A percentile compares a stretch with the other conserved stretches of the same genome.
Evolutionary conservation across 64 coral and sea anemone genomes (phyloP).

Genomic region (Orbicella faveolata): DNA sequence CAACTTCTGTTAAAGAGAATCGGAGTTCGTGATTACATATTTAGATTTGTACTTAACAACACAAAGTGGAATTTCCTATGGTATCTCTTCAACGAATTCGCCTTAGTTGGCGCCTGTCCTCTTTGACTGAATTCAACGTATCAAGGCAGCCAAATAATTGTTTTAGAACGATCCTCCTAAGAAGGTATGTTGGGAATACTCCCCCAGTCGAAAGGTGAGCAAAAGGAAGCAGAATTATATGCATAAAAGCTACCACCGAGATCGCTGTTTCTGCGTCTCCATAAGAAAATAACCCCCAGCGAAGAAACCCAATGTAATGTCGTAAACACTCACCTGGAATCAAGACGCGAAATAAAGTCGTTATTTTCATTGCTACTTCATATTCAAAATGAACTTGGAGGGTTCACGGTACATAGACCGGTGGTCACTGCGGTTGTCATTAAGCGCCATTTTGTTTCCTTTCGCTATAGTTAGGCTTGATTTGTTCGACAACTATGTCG

Average conservation of each 20-base stretch:
- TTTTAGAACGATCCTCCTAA: too few species aligned
- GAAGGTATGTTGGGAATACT: too few species aligned
- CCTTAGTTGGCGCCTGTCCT: neutral
- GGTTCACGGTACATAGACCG: neutral
- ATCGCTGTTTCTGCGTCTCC: neutral
- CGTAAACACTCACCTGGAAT: slow-evolving; percentile 20
- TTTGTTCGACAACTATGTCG: neutral
- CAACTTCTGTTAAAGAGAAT: neutral
- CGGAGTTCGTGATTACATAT: slow-evolving; percentile 12
- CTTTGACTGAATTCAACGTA: too few species aligned
- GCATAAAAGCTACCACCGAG: neutral
- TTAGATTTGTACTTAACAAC: slow-evolving; percentile 10
- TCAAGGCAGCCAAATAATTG: too few species aligned
- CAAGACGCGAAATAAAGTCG: slow-evolving; percentile 6
- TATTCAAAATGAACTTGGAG: neutral
- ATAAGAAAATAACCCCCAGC: neutral
- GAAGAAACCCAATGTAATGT: neutral
- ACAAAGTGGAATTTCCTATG: slow-evolving; percentile 13
- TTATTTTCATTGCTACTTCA: neutral
- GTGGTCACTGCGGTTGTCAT: neutral
- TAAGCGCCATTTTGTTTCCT: neutral
- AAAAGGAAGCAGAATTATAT: neutral
- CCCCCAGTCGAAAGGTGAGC: too few species aligned
- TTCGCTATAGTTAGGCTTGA: slow-evolving; percentile 36
- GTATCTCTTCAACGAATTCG: neutral